Conservation (phyloP, 2,888 invertebrate species). For the Aspidapion aeneum region DNA sequence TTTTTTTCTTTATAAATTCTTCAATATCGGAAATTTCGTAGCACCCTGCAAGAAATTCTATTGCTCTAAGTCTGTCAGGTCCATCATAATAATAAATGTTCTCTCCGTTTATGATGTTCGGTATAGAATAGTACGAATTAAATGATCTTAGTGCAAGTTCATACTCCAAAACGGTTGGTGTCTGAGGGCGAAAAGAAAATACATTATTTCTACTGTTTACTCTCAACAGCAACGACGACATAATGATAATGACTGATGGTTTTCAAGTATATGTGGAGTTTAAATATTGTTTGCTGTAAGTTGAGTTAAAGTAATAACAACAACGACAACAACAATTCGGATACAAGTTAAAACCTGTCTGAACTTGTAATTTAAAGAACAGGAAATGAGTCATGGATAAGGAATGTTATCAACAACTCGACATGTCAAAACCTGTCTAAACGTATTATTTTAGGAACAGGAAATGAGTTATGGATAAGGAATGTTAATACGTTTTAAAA, state of each 20-base stretch:
- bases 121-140: constrained; percentile 8
- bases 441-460: too few species aligned
- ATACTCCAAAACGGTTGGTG: neutral
- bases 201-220: neutral
- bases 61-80: neutral
- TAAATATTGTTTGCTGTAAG: too few species aligned
- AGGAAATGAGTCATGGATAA: too few species aligned
- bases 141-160: constrained; percentile 5
- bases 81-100: constrained; percentile 7
- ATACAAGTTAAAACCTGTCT: too few species aligned
- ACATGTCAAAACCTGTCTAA: too few species aligned
- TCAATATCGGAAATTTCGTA: neutral
- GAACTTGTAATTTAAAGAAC: too few species aligned
- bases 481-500: too few species aligned
- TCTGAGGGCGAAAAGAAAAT: neutral
- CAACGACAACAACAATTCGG: too few species aligned
- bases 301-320: too few species aligned
- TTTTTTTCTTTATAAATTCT: neutral
- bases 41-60: neutral
- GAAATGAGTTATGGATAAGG: too few species aligned
- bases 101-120: constrained; percentile 3
- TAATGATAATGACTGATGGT: neutral
- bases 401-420: too few species aligned
- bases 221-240: neutral
- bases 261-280: neutral